Base-by-base conservation (phyloP, 2,113 vertebrate species). In the Takifugu bimaculatus region DNA sequence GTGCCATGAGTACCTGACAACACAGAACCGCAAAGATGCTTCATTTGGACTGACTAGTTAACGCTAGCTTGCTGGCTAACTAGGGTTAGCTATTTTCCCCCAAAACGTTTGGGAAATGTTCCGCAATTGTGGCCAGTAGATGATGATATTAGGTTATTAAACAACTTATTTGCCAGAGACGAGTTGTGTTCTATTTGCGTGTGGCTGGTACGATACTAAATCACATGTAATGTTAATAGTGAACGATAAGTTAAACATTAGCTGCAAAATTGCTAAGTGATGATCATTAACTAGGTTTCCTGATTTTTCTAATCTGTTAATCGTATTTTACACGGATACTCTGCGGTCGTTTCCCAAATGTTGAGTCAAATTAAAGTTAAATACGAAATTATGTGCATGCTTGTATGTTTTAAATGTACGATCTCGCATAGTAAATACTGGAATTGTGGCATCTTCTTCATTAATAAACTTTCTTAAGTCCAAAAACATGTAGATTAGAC, bases 391-490 rank as follows among this genome's bases (percentile, higher is more conserved):
- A 3, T 12, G 27, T n/a, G 56, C 12, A 2, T 9, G 26, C 57
- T 43, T 77, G 76, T 88, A 51, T 76, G 72, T 71, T 64, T 63
- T 78, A 29, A 74, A 72, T 2, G 58, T 60, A 44, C 7, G 11
- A 39, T 39, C 7, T 39, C 69, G 26, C 49, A 69, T 45, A 32
- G 56, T 47, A 35, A 61, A 9, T 54, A 81, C 63, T 63, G 67
- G 68, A 81, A 81, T 65, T 72, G 20, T 65, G 50, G 69, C 25
- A 75, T 50, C 75, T 45, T 35, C 61, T 60, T 74, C 77, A 75
- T 70, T 77, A 52, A 54, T 83, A 76, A 79, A 82, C 76, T 82
- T 86, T 87, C 53, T 60, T 44, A 74, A 82, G 70, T 84, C 66
- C 50, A 85, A 55, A 49, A 42, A 70, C 58, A 78, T 84, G 75